Evolutionary conservation across 2,113 vertebrate genomes (phyloP).

Genomic region (Cromileptes altivelis): DNA sequence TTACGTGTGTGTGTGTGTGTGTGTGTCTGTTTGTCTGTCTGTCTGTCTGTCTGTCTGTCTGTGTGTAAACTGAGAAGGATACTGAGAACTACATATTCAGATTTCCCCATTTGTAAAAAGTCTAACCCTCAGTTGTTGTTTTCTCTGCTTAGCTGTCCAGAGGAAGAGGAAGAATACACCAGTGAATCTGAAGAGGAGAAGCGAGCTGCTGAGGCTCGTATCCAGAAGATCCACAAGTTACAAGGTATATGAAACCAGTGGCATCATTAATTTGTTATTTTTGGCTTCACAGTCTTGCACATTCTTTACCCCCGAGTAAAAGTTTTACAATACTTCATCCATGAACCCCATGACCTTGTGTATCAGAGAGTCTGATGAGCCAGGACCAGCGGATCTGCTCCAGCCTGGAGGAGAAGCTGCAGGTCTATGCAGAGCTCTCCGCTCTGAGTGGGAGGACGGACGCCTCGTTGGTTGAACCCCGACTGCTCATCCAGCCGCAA

Average conservation of each 20-base stretch:
- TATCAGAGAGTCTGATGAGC: slow-evolving; percentile 84
- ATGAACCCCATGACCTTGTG: slow-evolving; percentile 12
- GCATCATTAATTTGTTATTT: background rate
- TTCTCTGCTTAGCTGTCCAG: slow-evolving; percentile 88
- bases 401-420: slow-evolving; percentile 93
- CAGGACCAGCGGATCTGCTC: slow-evolving; percentile 94
- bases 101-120: background rate
- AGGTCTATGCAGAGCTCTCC: slow-evolving; percentile 88
- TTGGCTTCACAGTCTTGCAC: background rate
- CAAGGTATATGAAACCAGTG: slow-evolving; percentile 84
- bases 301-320: background rate
- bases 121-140: background rate
- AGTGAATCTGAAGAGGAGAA: slow-evolving; percentile 93
- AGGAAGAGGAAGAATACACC: slow-evolving; percentile 89
- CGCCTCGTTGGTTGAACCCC: slow-evolving; percentile 81
- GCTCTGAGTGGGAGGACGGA: slow-evolving; percentile 84
- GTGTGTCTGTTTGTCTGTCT: background rate
- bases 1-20: background rate
- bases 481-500: slow-evolving; percentile 89
- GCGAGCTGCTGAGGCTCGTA: slow-evolving; percentile 88
- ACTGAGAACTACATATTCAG: background rate
- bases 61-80: background rate
- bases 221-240: slow-evolving; percentile 90
- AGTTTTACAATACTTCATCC: no score
- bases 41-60: background rate